Base-by-base conservation (phyloP, 2,797 vertebrate genomes). In the Luscinia luscinia region DNA sequence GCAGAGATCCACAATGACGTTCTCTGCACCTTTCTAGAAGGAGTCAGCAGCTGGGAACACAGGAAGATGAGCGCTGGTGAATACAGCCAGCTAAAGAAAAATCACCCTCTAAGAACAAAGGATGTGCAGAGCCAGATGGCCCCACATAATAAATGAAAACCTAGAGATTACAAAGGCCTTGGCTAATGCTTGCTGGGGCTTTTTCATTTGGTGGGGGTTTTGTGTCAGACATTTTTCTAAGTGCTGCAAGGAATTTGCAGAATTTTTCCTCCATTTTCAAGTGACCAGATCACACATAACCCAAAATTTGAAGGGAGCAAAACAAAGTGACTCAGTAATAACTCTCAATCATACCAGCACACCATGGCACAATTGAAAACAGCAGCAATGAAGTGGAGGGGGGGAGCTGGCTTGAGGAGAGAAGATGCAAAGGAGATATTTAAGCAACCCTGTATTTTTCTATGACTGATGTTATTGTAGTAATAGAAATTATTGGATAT, bases 291-390 rank as follows among this genome's bases (percentile, higher is more conserved):
- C 76, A 72, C 46, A 72, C 0, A 1, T 18, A 87, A 73, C 16
- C 40, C 59, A 58, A 74, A 36, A 73, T 36, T 14, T 52, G 45
- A 89, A 79, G 34, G 30, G 16, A 93, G 23, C 34, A 93, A 91
- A 94, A 86, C 70, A 48, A 88, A 79, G 36, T 90, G 94, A 96
- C 77, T 94, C 70, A 90, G 59, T 81, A 88, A 32, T 61, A 91
- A 86, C 38, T 67, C 59, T 64, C 74, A 74, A 67, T 67, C 90
- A 84, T 13, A 67, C 26, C 70, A 72, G 70, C 61, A 89, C n/a
- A 80, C 46, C 1, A 0, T 16, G 26, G 82, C 38, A 84, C 62
- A 88, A 72, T 0, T 91, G 82, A 75, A 85, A 93, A 88, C 23
- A 48, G 68, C 52, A 83, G 18, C 45, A 74, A 26, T 61, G 67